These are phyloP conservation scores for Orthosia gracilis DNA, from an alignment of 2,888 invertebrate genomes.

Conservation along the genomic window DNA sequence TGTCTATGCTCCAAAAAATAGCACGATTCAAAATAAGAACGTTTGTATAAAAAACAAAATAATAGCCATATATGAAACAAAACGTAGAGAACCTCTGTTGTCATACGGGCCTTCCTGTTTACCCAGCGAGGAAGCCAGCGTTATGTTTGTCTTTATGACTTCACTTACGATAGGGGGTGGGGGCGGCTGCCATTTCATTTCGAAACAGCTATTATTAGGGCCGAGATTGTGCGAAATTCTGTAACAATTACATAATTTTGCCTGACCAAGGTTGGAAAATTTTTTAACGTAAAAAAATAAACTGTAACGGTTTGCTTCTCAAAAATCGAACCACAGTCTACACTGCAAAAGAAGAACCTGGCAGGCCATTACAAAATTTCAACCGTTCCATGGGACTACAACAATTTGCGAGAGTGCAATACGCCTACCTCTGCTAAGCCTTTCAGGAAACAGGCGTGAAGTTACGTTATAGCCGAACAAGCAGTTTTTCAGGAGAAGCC, in stretches of 20 bases:
- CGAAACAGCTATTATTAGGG: slow-evolving; percentile 3
- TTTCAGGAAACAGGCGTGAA: background rate
- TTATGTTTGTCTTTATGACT: slow-evolving; percentile 52
- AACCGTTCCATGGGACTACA: background rate
- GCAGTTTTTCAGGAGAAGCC: background rate
- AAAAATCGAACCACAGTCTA: background rate
- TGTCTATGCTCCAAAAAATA: background rate
- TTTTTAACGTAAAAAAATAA: background rate
- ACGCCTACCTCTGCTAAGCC: background rate
- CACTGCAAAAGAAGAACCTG: background rate
- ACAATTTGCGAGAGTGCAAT: background rate
- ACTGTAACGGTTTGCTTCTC: background rate
- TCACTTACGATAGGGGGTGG: slow-evolving; percentile 34
- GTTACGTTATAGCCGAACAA: background rate
- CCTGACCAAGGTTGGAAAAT: background rate
- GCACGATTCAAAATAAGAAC: background rate
- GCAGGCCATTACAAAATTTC: background rate
- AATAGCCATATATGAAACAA: slow-evolving; percentile 26
- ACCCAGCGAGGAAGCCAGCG: slow-evolving; percentile 41
- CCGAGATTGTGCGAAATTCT: background rate
- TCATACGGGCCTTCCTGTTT: slow-evolving; percentile 55
- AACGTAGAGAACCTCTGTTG: slow-evolving; percentile 34
- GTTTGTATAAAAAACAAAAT: background rate
- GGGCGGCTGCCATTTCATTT: slow-evolving; percentile 22
- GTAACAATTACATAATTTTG: background rate